Evolutionary conservation across 2,797 vertebrate genomes (phyloP), one percentile per base, ranked within the genome.

Genomic region (Sebastes baramenuke): DNA sequence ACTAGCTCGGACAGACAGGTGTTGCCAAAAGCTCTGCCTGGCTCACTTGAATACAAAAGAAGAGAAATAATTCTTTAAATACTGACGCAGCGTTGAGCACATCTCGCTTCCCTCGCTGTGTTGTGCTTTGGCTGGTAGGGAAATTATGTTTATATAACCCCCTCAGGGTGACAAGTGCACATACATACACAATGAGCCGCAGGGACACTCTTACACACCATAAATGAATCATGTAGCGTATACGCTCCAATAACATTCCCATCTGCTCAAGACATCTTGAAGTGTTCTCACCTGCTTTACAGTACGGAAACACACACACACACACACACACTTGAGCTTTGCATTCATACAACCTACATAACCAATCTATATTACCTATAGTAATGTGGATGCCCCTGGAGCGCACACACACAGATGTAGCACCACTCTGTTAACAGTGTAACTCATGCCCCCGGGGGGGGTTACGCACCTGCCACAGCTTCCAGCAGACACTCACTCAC

Each of bases 191-290:
- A 83, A 62, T 56, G n/a, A 75, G 64, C 72, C 64, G 52, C 70
- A 69, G 60, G 22, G 67, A 56, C 36, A 80, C 52, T 73, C 82
- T 86, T 27, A 52, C 62, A 77, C 65, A 72, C 30, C 16, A 74
- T 86, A 83, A 86, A 88, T 88, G 74, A 91, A 83, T 91, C 75
- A 90, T 89, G 84, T 60, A 38, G 81, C 46, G 10, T 77, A 14
- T 77, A 85, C 27, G 67, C 88, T 92, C 82, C 79, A 85, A 62
- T 91, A 90, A 86, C 60, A 83, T 80, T 79, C 29, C 90, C 92
- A 91, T 92, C 90, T 94, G 88, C 78, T 89, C 75, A 66, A 92
- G 82, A 85, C 87, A 88, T 81, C 80, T 89, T 86, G 77, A 81
- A 64, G 66, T 72, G 30, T 76, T 87, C 75, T 84, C 81, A 88